phyloP scores from a whole-genome alignment of 2,797 vertebrate genomes.

The Podargus strigoides region DNA sequence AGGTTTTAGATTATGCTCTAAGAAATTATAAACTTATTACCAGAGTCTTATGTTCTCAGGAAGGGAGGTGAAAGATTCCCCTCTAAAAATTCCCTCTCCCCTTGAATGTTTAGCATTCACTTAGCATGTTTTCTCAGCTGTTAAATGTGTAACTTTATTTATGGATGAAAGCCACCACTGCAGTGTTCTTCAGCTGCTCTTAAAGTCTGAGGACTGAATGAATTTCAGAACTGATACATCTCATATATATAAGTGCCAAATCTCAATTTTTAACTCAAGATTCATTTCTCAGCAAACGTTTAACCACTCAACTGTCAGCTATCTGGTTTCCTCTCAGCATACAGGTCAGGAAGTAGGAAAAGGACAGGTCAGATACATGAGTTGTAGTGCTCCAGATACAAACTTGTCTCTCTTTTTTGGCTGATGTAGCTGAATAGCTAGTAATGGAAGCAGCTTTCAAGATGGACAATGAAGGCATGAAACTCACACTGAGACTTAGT shows the following conservation, averaged over 20 bases:
- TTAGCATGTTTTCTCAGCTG: neutral
- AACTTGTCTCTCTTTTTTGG: neutral
- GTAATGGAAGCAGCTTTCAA: neutral
- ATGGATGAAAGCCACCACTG: constrained; percentile 40
- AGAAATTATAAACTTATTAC: neutral
- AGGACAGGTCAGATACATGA: neutral
- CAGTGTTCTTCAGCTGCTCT: constrained; percentile 13
- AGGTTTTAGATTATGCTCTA: neutral
- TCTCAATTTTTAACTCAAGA: neutral
- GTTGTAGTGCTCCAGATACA: neutral
- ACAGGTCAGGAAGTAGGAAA: neutral
- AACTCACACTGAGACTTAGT: neutral
- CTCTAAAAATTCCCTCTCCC: neutral
- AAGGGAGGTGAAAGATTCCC: neutral
- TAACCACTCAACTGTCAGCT: neutral
- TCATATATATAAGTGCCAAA: neutral
- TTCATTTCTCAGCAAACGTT: neutral
- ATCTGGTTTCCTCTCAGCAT: neutral
- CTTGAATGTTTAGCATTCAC: neutral
- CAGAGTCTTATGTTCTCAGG: neutral
- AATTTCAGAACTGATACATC: neutral
- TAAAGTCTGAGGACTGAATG: constrained; percentile 16
- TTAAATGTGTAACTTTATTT: constrained; percentile 23
- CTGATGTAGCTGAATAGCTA: neutral
- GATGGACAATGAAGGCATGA: neutral